Evolutionary conservation across 2,888 invertebrate genomes (phyloP).

Genomic region (Synergus gifuensis): DNA sequence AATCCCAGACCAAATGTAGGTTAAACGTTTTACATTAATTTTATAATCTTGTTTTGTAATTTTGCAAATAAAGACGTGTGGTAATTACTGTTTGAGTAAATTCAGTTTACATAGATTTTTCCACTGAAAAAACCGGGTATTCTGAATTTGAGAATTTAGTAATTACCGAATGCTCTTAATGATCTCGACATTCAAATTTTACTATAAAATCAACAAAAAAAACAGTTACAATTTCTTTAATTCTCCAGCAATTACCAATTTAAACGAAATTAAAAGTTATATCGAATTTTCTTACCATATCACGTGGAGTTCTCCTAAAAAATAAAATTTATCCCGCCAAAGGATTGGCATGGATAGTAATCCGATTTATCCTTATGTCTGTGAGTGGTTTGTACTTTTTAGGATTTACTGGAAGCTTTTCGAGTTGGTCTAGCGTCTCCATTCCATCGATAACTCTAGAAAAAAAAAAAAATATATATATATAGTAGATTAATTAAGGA

Average conservation of each 20-base stretch:
- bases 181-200: neutral
- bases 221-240: neutral
- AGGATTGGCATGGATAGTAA: constrained; percentile 99
- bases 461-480: constrained; percentile 74
- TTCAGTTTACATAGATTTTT: no score
- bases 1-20: neutral
- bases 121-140: no score
- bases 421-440: constrained; percentile 96
- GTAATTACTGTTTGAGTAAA: neutral
- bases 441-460: constrained; percentile 97
- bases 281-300: neutral
- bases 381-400: constrained; percentile 93
- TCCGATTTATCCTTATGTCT: constrained; percentile 91
- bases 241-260: neutral
- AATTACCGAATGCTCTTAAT: neutral
- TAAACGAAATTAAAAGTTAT: neutral
- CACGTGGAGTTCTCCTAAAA: neutral
- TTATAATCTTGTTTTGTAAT: constrained; percentile 32
- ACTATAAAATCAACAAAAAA: neutral
- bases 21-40: constrained; percentile 15
- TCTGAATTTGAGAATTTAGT: no score
- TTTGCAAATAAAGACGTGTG: neutral
- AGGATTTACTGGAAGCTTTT: constrained; percentile 95
- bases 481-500: neutral
- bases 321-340: constrained; percentile 84